These are phyloP conservation scores for Ovis canadensis DNA, from an alignment of 2,113 vertebrate species.

Conservation along the genomic window DNA sequence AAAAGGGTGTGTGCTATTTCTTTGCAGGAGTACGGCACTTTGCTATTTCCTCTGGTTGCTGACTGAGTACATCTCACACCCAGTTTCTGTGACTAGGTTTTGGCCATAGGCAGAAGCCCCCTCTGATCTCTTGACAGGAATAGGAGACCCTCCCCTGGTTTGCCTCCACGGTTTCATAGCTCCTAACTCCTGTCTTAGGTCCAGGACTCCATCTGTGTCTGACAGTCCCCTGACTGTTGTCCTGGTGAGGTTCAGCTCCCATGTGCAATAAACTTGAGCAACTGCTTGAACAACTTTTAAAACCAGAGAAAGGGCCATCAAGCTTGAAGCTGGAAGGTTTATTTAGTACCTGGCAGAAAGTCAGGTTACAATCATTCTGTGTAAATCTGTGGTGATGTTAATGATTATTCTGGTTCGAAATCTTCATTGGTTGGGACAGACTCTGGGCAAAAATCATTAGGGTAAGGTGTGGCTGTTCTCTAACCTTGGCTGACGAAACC, in stretches of 20 bases:
- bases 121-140: background rate
- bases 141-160: background rate
- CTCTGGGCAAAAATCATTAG: conserved; percentile 65
- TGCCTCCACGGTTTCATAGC: background rate
- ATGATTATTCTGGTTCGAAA: conserved; percentile 38
- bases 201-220: background rate
- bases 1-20: background rate
- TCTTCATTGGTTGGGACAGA: conserved; percentile 35
- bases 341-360: conserved; percentile 43
- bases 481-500: conserved; percentile 1
- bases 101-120: background rate
- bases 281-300: conserved; percentile 41
- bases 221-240: background rate
- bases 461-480: conserved; percentile 45
- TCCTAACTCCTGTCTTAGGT: background rate
- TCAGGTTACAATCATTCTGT: background rate
- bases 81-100: background rate
- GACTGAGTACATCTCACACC: background rate
- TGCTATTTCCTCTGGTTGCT: background rate
- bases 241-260: background rate
- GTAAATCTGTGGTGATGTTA: conserved; percentile 25
- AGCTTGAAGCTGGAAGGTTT: conserved; percentile 21
- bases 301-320: background rate
- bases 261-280: conserved; percentile 14
- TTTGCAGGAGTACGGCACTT: background rate